These are phyloP conservation scores for Marasmarcha lunaedactyla DNA, from an alignment of 2,888 invertebrate species.

Conservation along the genomic window DNA sequence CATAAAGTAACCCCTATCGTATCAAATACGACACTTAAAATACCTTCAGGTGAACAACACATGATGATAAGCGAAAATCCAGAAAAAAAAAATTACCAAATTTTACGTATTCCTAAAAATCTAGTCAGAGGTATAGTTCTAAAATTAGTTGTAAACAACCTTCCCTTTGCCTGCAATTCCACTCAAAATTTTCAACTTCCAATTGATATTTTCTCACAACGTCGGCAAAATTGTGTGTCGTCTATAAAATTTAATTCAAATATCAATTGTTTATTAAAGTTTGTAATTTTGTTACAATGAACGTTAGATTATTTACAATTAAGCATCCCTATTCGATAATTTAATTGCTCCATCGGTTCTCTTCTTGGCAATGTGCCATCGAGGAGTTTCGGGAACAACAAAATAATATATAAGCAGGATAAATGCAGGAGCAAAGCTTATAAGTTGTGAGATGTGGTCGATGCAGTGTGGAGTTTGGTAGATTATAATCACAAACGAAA, in stretches of 20 bases:
- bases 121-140: too few relatives aligned
- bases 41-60: too few relatives aligned
- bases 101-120: too few relatives aligned
- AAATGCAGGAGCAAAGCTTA: constrained; percentile 66
- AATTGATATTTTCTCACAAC: constrained; percentile 41
- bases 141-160: too few relatives aligned
- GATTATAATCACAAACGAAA: constrained; percentile 72
- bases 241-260: too few relatives aligned
- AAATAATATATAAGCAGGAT: constrained; percentile 75
- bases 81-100: too few relatives aligned
- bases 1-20: too few relatives aligned
- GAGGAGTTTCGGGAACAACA: constrained; percentile 81
- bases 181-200: constrained; percentile 10
- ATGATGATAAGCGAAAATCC: too few relatives aligned
- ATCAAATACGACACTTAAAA: too few relatives aligned
- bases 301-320: too few relatives aligned
- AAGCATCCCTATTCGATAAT: constrained; percentile 75
- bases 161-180: constrained; percentile 13
- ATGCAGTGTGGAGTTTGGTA: constrained; percentile 74
- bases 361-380: constrained; percentile 80
- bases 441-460: constrained; percentile 76
- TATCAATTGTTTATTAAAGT: too few relatives aligned
- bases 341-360: constrained; percentile 69
- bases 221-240: constrained; percentile 43
- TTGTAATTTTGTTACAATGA: too few relatives aligned